A percentile compares a stretch with the other conserved stretches of the same genome.
Evolutionary conservation across 2,113 vertebrate species (phyloP).

Genomic region (Dunckerocampus dactyliophorus): DNA sequence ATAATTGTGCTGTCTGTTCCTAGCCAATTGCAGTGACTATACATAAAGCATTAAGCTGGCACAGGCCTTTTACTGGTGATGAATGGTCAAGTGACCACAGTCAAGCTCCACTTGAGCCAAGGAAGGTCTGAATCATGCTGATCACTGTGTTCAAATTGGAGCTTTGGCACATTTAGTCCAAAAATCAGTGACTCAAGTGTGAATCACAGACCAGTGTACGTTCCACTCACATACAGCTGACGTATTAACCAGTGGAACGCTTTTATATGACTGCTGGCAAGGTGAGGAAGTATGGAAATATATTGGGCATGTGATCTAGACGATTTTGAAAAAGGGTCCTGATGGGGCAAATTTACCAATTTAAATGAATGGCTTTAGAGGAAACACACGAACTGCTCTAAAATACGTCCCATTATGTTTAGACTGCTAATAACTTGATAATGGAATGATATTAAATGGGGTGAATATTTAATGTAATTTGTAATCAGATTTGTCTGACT

Average conservation of each 20-base stretch:
- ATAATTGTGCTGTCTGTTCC: constrained; percentile 8
- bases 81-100: constrained; percentile 50
- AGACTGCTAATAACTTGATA: too few species aligned
- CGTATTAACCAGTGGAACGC: constrained; percentile 26
- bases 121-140: constrained; percentile 69
- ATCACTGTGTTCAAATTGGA: constrained; percentile 49
- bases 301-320: constrained; percentile 6
- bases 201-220: constrained; percentile 45
- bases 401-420: too few species aligned
- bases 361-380: too few species aligned
- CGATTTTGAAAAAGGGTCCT: constrained; percentile 12
- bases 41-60: constrained; percentile 13
- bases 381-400: too few species aligned
- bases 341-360: too few species aligned
- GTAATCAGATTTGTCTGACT: neutral
- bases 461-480: neutral
- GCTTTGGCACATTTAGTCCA: constrained; percentile 18
- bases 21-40: constrained; percentile 33
- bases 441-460: too few species aligned
- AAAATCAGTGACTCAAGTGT: constrained; percentile 42
- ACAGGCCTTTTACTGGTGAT: constrained; percentile 22
- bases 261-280: constrained; percentile 19
- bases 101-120: constrained; percentile 52
- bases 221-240: constrained; percentile 44
- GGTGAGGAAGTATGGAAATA: constrained; percentile 20